Base-by-base conservation (phyloP, 2,888 invertebrate species). In the Drosophila ezoana region DNA sequence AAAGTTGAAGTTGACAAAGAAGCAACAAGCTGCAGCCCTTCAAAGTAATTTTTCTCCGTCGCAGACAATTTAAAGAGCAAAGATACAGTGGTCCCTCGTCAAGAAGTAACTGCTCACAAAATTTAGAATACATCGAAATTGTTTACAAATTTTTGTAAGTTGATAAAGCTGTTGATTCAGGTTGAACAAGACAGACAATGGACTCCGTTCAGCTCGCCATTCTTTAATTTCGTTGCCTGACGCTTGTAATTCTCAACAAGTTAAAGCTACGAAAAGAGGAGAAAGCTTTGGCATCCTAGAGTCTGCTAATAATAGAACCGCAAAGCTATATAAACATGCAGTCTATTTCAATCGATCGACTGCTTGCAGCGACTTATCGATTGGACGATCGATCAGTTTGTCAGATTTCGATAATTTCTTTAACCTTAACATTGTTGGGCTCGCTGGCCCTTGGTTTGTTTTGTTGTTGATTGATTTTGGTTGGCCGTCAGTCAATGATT, bases 401-500 rank as follows among this genome's bases (percentile, higher is more conserved):
- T 16, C 54, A 32, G 57, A 28, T 35, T 28, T 40, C n/a, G 54
- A 49, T 66, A 48, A 59, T 67, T 63, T 60, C 52, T 67, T 57
- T 44, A 44, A 44, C 37, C 58, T 49, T 43, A 23, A 62, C 52
- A 52, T 49, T 54, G 52, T 14, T 53, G 28, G 18, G n/a, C 11
- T 28, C 3, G 14, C 18, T 6, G 33, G 4, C 40, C 49, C 28
- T 16, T 38, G 16, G 23, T 20, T 35, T 37, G 37, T 28, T 38
- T 28, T 35, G 28, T 9, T 16, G 44, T 40, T 69, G 57, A 59
- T 62, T 60, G 56, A 68, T 63, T 75, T 28, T 65, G 37, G 58
- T 56, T 43, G 49, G 37, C 59, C 62, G 64, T 70, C 70, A 74
- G 53, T 57, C 64, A 71, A 38, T 71, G 58, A 71, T 67, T 76